Evolutionary conservation across 1,140 invertebrate species (phyloP), one percentile per base, ranked within the genome.

Genomic region (Bombus vancouverensis): DNA sequence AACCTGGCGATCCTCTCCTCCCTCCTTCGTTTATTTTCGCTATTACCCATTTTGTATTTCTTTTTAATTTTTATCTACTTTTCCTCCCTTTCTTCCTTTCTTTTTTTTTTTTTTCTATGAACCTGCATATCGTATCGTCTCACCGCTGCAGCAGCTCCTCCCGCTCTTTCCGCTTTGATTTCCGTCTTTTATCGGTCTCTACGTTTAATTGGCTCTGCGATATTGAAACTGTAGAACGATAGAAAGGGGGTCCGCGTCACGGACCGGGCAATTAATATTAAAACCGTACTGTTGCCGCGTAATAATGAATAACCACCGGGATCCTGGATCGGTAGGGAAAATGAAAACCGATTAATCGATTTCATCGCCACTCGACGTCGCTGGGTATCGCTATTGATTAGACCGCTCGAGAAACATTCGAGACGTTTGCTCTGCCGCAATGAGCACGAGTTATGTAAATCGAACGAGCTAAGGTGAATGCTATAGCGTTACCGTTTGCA

Each of bases 241-340:
- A 18, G 57, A 74, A 62, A 87, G 77, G 53, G 28, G 44, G 53
- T 62, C 44, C 37, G 70, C 66, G 57, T 77, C 66, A 73, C 28
- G 28, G 53, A 53, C 28, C 25, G 44, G 59, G 28, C 74, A 88
- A 89, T 89, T 88, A 88, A 89, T 88, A 89, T 89, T 88, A 86
- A 89, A 88, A 53, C 42, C 39, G 47, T 32, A 76, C 66, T 66
- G 42, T 44, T 53, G 62, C 65, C 62, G 34, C 44, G 44, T 47
- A 44, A 70, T 80, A 80, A 80, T 80, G 78, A 66, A n/a, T 44
- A 13, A 4, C 59, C 44, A 18, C 0, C 18, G 32, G 34, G 37
- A 13, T 32, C 18, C 1, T 8, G 3, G 42, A 77, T 65, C 42
- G 44, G 32, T 13, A 15, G 5, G 47, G 9, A 53, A 53, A 37